Evolutionary conservation across 2,888 invertebrate genomes (phyloP).

Genomic region (Pristionchus japonicus): DNA sequence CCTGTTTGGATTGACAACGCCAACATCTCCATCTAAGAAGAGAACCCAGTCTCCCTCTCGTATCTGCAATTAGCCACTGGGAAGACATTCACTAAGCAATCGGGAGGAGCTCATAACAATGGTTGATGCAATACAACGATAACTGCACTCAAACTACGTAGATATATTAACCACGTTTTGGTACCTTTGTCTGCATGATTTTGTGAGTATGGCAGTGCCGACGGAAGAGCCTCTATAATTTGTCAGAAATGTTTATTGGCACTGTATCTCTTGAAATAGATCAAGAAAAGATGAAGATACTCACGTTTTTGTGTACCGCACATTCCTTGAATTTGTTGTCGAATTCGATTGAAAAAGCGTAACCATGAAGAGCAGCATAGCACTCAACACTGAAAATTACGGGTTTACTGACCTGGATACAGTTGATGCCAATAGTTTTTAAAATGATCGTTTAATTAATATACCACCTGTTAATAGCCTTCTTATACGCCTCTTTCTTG

Average conservation of each 20-base stretch:
- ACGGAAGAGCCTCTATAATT: background rate
- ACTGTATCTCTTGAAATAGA: background rate
- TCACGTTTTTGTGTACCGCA: background rate
- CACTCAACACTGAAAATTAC: background rate
- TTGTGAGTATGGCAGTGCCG: background rate
- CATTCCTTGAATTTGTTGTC: slow-evolving; percentile 3
- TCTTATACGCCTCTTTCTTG: too few species aligned
- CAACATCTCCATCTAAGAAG: background rate
- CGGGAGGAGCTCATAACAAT: too few species aligned
- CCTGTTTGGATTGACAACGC: slow-evolving; percentile 23
- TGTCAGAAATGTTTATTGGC: background rate
- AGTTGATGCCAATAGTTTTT: too few species aligned
- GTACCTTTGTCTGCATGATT: background rate
- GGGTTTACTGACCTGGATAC: too few species aligned
- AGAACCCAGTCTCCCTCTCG: background rate
- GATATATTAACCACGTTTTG: background rate
- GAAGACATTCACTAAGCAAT: too few species aligned
- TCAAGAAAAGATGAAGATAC: too few species aligned
- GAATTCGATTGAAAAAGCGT: background rate
- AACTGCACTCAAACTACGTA: too few species aligned
- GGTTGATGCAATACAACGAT: too few species aligned
- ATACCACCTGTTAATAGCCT: too few species aligned
- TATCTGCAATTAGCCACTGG: background rate
- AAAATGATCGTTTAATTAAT: too few species aligned
- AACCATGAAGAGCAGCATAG: background rate